Evolutionary conservation across 1,140 invertebrate species (phyloP).

Genomic region (Aphelenchoides besseyi): DNA sequence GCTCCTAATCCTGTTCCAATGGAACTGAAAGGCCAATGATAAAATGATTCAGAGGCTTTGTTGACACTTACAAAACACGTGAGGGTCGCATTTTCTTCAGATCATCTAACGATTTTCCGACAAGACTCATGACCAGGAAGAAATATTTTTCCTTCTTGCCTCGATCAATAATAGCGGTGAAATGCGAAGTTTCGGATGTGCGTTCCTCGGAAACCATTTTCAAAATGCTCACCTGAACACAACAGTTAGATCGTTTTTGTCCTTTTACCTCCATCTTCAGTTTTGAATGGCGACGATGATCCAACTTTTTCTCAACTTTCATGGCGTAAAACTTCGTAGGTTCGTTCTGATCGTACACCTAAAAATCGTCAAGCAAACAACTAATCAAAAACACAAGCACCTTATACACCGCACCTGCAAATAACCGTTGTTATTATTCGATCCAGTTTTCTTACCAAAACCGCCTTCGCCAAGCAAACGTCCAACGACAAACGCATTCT

Average conservation of each 20-base stretch:
- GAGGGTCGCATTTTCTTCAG: slow-evolving; percentile 22
- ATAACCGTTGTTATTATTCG: too few species aligned
- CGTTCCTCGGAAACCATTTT: slow-evolving; percentile 20
- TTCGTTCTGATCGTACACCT: slow-evolving; percentile 31
- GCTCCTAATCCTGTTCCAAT: slow-evolving; percentile 25
- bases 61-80: too few species aligned
- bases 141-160: slow-evolving; percentile 25
- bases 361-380: too few species aligned
- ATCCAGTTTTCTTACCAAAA: slow-evolving; percentile 3
- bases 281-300: slow-evolving; percentile 23
- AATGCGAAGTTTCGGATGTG: slow-evolving; percentile 25
- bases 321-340: slow-evolving; percentile 24
- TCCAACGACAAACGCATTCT: slow-evolving; percentile 3
- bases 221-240: slow-evolving; percentile 23
- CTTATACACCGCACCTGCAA: background rate
- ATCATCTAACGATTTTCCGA: slow-evolving; percentile 30
- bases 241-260: background rate
- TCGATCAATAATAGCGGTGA: slow-evolving; percentile 24
- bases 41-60: too few species aligned
- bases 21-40: too few species aligned
- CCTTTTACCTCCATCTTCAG: slow-evolving; percentile 30
- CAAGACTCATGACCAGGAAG: slow-evolving; percentile 35
- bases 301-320: slow-evolving; percentile 36
- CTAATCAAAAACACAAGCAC: too few species aligned
- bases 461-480: slow-evolving; percentile 25